Evolutionary conservation across 2,888 invertebrate genomes (phyloP).

Genomic region (Mycalesis mineus): DNA sequence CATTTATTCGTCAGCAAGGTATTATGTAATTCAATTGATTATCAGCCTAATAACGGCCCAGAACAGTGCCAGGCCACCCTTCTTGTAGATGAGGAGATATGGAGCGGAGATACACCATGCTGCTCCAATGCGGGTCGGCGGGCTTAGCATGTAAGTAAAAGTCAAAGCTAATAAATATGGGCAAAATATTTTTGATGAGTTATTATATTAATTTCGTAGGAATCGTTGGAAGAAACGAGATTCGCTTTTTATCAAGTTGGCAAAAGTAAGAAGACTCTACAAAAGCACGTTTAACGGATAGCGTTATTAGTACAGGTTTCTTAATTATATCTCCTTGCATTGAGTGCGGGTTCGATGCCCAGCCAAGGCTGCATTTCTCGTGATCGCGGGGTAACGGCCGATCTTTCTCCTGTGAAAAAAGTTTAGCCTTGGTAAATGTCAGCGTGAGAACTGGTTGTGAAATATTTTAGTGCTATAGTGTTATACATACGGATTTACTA

Average conservation of each 20-base stretch:
- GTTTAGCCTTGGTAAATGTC: constrained; percentile 44
- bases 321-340: constrained; percentile 29
- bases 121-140: too few species aligned
- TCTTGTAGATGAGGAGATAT: too few species aligned
- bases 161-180: too few species aligned
- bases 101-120: too few species aligned
- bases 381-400: constrained; percentile 38
- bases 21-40: too few species aligned
- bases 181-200: too few species aligned
- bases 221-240: too few species aligned
- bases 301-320: constrained; percentile 25
- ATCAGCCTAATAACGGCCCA: too few species aligned
- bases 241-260: neutral
- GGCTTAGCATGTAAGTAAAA: too few species aligned
- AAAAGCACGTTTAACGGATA: constrained; percentile 22
- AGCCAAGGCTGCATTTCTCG: constrained; percentile 68
- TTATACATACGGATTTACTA: neutral
- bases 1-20: too few species aligned
- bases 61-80: too few species aligned
- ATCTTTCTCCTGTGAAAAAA: constrained; percentile 65
- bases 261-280: constrained; percentile 5
- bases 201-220: too few species aligned
- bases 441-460: constrained; percentile 30
- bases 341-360: constrained; percentile 55
- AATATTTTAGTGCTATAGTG: constrained; percentile 10